A percentile compares a stretch with the other conserved stretches of the same genome.
Conservation (phyloP, 2,797 vertebrate genomes). For the Syngnathus acus region DNA sequence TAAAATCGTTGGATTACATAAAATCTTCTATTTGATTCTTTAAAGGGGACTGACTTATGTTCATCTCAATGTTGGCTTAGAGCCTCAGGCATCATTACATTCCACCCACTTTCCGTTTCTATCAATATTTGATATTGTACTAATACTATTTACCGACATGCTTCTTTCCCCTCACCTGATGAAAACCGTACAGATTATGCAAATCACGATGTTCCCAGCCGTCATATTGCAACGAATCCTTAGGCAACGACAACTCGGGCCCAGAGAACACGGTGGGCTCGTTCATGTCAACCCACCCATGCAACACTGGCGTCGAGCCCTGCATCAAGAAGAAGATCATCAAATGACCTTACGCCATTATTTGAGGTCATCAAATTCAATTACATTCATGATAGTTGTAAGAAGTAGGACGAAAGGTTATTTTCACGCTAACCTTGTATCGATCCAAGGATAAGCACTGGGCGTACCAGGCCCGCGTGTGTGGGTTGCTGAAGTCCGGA, state of each 20-base stretch:
- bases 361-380: no score
- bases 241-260: slow-evolving; percentile 88
- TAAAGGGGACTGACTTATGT: neutral
- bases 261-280: slow-evolving; percentile 90
- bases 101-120: neutral
- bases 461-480: slow-evolving; percentile 86
- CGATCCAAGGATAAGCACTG: slow-evolving; percentile 77
- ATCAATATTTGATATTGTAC: neutral
- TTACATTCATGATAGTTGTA: no score
- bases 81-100: neutral
- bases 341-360: neutral
- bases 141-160: neutral
- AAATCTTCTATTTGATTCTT: no score
- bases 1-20: no score
- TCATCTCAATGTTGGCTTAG: neutral
- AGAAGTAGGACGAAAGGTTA: neutral
- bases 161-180: slow-evolving; percentile 72
- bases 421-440: slow-evolving; percentile 59
- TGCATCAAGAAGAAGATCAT: slow-evolving; percentile 37
- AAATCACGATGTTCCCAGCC: slow-evolving; percentile 90
- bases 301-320: slow-evolving; percentile 84
- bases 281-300: slow-evolving; percentile 97
- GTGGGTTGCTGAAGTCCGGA: slow-evolving; percentile 82
- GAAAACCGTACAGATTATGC: slow-evolving; percentile 97
- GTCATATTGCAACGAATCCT: slow-evolving; percentile 79